Conservation (phyloP, 2,113 vertebrate species). For the Accipiter virgatus region DNA sequence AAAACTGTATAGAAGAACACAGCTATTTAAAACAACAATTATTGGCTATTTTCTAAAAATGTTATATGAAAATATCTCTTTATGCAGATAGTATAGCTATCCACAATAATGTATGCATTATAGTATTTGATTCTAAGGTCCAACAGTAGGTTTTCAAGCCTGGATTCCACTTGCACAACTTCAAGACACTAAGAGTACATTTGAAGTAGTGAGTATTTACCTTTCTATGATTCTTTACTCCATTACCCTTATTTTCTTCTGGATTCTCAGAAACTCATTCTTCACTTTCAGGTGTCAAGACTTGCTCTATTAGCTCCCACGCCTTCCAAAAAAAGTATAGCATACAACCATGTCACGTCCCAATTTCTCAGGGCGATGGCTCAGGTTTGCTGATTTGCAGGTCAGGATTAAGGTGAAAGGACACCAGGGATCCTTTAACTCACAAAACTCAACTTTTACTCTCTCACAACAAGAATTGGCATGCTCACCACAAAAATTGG, state of each 20-base stretch:
- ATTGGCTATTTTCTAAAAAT: neutral
- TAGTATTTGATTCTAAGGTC: neutral
- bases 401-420: too few relatives aligned
- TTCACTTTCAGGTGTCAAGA: neutral
- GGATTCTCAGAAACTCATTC: neutral
- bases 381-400: too few relatives aligned
- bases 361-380: too few relatives aligned
- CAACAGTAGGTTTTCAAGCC: neutral
- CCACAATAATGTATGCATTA: neutral
- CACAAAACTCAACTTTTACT: too few relatives aligned
- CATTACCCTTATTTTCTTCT: neutral
- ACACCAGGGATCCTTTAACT: too few relatives aligned
- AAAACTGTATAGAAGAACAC: neutral
- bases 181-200: neutral
- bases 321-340: neutral
- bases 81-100: neutral
- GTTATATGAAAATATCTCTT: neutral
- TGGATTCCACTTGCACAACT: neutral
- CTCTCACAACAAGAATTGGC: too few relatives aligned
- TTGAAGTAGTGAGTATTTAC: neutral
- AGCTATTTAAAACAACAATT: neutral
- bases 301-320: neutral
- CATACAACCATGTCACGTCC: neutral
- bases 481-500: too few relatives aligned
- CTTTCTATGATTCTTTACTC: neutral